A percentile compares a stretch with the other conserved stretches of the same genome.
These are phyloP conservation scores for Paramacrobiotus metropolitanus DNA, from an alignment of 1,140 invertebrate species.

Conservation along the genomic window DNA sequence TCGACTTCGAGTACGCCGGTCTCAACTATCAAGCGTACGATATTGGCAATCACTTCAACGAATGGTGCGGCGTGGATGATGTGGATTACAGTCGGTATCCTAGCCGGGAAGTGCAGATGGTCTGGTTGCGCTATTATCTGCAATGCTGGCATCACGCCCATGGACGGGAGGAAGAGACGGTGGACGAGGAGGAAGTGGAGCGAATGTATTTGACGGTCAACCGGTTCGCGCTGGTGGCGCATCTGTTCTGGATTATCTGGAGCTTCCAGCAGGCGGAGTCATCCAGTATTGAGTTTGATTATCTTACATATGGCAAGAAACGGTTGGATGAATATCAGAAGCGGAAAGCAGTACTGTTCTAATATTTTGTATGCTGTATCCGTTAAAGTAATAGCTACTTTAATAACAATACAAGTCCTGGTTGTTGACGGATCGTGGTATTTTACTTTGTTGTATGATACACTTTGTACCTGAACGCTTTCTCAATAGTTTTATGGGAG, in stretches of 20 bases:
- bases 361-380: too few relatives aligned
- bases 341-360: slow-evolving; percentile 18
- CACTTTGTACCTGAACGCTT: too few relatives aligned
- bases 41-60: slow-evolving; percentile 91
- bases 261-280: slow-evolving; percentile 64
- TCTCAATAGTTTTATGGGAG: too few relatives aligned
- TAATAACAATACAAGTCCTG: too few relatives aligned
- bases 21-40: slow-evolving; percentile 87
- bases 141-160: slow-evolving; percentile 18
- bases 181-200: slow-evolving; percentile 34
- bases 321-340: slow-evolving; percentile 19
- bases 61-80: slow-evolving; percentile 42
- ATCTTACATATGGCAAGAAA: slow-evolving; percentile 25
- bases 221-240: slow-evolving; percentile 46
- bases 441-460: too few relatives aligned
- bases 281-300: slow-evolving; percentile 83
- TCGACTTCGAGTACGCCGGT: slow-evolving; percentile 89
- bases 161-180: slow-evolving; percentile 2
- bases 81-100: neutral
- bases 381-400: too few relatives aligned
- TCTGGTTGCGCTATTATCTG: slow-evolving; percentile 57
- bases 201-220: slow-evolving; percentile 48
- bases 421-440: too few relatives aligned
- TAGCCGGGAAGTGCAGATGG: slow-evolving; percentile 27
- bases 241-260: slow-evolving; percentile 85